Percentiles rank a stretch among this genome's conserved stretches.
phyloP scores from a whole-genome alignment of 2,797 vertebrate species.

The Triplophysa bombifrons region DNA sequence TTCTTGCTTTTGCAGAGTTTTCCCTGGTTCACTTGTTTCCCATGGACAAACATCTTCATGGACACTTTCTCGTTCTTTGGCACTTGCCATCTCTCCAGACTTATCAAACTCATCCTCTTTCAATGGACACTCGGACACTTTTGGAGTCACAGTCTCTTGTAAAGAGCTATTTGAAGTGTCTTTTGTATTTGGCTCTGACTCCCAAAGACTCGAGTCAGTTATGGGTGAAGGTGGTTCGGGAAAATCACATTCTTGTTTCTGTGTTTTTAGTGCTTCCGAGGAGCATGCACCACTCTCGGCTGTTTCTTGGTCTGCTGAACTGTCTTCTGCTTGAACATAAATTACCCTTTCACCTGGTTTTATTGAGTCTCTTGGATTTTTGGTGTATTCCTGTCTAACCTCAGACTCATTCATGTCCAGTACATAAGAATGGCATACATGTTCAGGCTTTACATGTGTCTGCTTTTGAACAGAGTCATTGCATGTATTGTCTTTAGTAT shows the following conservation, averaged over 20 bases:
- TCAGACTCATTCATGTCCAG: slow-evolving; percentile 11
- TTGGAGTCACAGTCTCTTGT: slow-evolving; percentile 56
- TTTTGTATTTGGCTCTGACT: slow-evolving; percentile 50
- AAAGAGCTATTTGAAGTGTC: slow-evolving; percentile 27
- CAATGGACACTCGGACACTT: slow-evolving; percentile 33
- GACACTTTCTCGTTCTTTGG: neutral
- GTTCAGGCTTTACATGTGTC: slow-evolving; percentile 48
- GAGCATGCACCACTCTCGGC: slow-evolving; percentile 15
- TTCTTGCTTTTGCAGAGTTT: neutral
- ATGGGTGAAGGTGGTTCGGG: slow-evolving; percentile 67
- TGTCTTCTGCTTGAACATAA: slow-evolving; percentile 66
- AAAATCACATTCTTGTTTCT: slow-evolving; percentile 66
- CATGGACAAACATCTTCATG: slow-evolving; percentile 17
- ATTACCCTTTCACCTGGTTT: slow-evolving; percentile 62
- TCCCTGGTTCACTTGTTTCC: neutral
- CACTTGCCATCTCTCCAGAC: slow-evolving; percentile 2
- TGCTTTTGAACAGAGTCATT: slow-evolving; percentile 23
- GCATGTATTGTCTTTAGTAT: slow-evolving; percentile 11
- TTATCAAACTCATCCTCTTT: slow-evolving; percentile 24
- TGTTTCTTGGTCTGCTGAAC: slow-evolving; percentile 35
- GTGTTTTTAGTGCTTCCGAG: slow-evolving; percentile 25
- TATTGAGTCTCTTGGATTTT: slow-evolving; percentile 37
- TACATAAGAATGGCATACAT: slow-evolving; percentile 61
- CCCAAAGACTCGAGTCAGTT: slow-evolving; percentile 61
- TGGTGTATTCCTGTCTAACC: slow-evolving; percentile 35